Conservation (phyloP, 2,888 invertebrate genomes). For the Athalia circularis region DNA sequence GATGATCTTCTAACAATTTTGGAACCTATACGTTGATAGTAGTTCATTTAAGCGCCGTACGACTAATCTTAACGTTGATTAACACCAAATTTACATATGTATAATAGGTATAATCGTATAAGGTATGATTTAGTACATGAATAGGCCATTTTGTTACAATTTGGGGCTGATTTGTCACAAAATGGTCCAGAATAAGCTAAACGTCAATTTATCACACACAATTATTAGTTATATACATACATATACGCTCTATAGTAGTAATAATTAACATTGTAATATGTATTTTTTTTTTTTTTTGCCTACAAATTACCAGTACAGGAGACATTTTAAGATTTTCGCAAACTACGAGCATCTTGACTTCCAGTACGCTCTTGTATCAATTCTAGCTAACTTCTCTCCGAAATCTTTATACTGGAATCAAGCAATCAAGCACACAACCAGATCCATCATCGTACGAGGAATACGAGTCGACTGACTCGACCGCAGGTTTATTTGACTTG, state of each 20-base stretch:
- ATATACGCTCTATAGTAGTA: conserved; percentile 28
- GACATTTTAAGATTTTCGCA: conserved; percentile 20
- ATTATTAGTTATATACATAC: conserved; percentile 4
- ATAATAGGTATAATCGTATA: too few species aligned
- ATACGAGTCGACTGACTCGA: too few species aligned
- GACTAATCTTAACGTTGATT: conserved; percentile 59
- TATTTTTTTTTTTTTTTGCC: conserved; percentile 8
- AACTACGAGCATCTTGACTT: conserved; percentile 23
- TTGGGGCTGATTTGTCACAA: conserved; percentile 48
- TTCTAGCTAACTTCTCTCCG: too few species aligned
- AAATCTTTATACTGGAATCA: too few species aligned
- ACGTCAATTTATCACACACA: conserved; percentile 13
- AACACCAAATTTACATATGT: conserved; percentile 27
- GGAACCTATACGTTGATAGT: too few species aligned
- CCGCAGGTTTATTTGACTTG: background rate
- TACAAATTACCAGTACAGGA: background rate
- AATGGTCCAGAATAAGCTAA: conserved; percentile 24
- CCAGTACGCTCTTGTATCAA: background rate
- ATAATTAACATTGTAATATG: conserved; percentile 37
- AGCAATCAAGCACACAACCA: too few species aligned
- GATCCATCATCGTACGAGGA: too few species aligned
- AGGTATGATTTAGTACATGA: background rate
- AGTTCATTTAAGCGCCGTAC: conserved; percentile 2
- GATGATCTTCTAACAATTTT: conserved; percentile 17
- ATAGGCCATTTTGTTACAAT: conserved; percentile 42